Conservation (phyloP, 2,888 invertebrate genomes). For the Dascillus cervinus region DNA sequence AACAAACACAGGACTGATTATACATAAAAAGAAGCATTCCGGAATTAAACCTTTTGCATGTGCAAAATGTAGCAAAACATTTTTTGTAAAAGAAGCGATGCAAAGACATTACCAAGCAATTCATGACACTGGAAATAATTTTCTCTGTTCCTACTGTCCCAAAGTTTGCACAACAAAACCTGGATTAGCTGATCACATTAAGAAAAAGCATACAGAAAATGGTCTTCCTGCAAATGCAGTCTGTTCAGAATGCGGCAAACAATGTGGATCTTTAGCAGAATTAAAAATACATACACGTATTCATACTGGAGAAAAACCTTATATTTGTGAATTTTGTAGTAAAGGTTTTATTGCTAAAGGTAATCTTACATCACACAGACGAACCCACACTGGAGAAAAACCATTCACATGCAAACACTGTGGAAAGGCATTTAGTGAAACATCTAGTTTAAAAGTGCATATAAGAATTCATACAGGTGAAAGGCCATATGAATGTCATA, state of each 20-base stretch:
- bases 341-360: constrained; percentile 22
- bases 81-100: constrained; percentile 22
- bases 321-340: constrained; percentile 20
- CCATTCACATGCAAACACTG: constrained; percentile 20
- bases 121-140: constrained; percentile 20
- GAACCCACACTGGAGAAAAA: constrained; percentile 19
- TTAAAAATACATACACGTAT: constrained; percentile 20
- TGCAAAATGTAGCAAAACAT: constrained; percentile 19
- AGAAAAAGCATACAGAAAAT: constrained; percentile 18
- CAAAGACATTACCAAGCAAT: constrained; percentile 20
- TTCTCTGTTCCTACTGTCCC: constrained; percentile 19
- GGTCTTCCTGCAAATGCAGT: constrained; percentile 15
- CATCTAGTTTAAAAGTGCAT: constrained; percentile 20
- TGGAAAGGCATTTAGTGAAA: constrained; percentile 20
- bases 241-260: constrained; percentile 20
- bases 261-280: constrained; percentile 20
- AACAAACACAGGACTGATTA: constrained; percentile 17
- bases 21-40: constrained; percentile 33
- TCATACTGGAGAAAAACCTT: constrained; percentile 21
- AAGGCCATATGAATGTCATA: constrained; percentile 18
- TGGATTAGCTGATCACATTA: constrained; percentile 20
- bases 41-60: constrained; percentile 31
- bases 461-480: constrained; percentile 22
- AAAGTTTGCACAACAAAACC: constrained; percentile 22
- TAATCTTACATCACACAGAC: constrained; percentile 20